These are phyloP conservation scores for Lasiurus cinereus DNA, from an alignment of 2,113 vertebrate genomes.

Conservation along the genomic window DNA sequence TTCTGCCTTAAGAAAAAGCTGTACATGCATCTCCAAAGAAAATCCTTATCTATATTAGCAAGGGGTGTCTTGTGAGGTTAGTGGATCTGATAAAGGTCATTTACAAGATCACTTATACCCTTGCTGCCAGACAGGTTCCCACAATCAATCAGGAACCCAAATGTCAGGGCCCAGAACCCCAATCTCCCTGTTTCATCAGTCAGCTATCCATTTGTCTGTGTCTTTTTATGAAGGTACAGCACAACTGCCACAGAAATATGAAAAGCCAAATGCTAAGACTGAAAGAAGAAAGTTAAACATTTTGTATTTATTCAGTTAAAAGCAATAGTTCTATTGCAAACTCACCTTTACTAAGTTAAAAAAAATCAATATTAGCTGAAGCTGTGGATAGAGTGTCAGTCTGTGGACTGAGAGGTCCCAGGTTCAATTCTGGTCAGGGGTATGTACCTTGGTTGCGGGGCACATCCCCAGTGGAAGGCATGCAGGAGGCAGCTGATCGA, in stretches of 20 bases:
- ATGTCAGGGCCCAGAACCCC: not conserved
- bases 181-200: not conserved
- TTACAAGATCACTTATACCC: not conserved
- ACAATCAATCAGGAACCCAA: not conserved
- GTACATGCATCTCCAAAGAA: conserved; percentile 18
- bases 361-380: not conserved
- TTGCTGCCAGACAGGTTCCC: not conserved
- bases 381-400: no score
- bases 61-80: not conserved
- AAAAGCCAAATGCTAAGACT: conserved; percentile 29
- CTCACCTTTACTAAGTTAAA: conserved; percentile 10
- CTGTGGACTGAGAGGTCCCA: no score
- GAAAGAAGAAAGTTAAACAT: conserved; percentile 18
- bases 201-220: not conserved
- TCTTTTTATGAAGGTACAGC: not conserved
- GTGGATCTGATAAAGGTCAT: not conserved
- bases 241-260: not conserved
- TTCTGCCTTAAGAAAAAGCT: conserved; percentile 32
- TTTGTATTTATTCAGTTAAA: conserved; percentile 44
- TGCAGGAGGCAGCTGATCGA: no score
- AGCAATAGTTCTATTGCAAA: conserved; percentile 13
- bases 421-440: no score
- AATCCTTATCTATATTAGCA: not conserved
- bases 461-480: no score
- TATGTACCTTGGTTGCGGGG: no score